phyloP scores from a whole-genome alignment of 2,113 vertebrate genomes.

The Trachemys scripta region DNA sequence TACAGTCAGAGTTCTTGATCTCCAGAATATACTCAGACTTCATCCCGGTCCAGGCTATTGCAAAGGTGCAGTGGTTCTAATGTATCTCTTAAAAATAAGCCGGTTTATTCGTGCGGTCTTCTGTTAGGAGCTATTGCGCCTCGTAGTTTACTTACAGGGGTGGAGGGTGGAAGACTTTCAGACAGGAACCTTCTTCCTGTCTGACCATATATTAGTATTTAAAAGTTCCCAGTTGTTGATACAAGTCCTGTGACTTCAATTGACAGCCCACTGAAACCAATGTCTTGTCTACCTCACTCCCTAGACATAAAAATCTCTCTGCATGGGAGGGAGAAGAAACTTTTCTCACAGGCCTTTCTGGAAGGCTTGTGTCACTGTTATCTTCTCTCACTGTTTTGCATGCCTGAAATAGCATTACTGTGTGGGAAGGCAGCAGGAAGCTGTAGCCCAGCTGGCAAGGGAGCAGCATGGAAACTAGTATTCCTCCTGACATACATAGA shows the following conservation, averaged over 20 bases:
- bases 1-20: neutral
- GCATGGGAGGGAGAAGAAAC: neutral
- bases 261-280: neutral
- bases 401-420: accelerated
- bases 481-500: neutral
- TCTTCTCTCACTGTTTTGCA: neutral
- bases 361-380: neutral
- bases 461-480: neutral
- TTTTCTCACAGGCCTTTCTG: neutral
- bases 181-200: constrained; percentile 38
- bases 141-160: constrained; percentile 51
- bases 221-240: constrained; percentile 39
- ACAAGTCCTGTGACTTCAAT: constrained; percentile 6
- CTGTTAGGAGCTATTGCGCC: neutral
- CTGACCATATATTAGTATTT: neutral
- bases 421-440: neutral
- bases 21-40: constrained; percentile 3
- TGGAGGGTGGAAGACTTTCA: constrained; percentile 5
- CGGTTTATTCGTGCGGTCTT: neutral
- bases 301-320: neutral
- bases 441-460: accelerated
- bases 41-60: neutral
- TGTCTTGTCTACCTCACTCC: neutral
- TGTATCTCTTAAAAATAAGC: accelerated
- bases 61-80: accelerated